phyloP scores from a whole-genome alignment of 30 jellyfish, hydroid and myxozoan genomes.

The Aurelia sp. region DNA sequence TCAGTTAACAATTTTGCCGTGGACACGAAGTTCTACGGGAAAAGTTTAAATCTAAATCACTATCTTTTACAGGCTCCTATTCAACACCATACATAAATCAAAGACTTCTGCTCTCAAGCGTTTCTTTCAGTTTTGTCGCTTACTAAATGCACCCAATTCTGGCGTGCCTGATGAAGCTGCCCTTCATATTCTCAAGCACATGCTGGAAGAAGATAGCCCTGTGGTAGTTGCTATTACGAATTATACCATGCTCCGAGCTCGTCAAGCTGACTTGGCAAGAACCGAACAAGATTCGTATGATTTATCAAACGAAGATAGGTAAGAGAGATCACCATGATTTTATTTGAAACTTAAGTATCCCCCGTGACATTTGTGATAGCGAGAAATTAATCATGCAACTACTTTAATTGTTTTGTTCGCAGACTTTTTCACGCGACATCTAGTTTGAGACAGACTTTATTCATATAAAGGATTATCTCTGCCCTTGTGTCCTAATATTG shows the following conservation, averaged over 20 bases:
- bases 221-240: constrained; percentile 2
- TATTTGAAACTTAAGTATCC: no score
- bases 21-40: no score
- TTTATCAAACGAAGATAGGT: constrained; percentile 59
- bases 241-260: constrained; percentile 31
- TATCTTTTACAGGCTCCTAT: not conserved
- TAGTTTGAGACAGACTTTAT: no score
- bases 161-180: not conserved
- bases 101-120: not conserved
- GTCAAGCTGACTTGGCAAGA: constrained; percentile 28
- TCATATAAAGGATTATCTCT: no score
- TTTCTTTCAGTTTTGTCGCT: constrained; percentile 24
- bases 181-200: not conserved
- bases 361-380: no score
- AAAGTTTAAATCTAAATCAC: no score
- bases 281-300: constrained; percentile 41
- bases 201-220: constrained; percentile 14
- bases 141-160: constrained; percentile 10
- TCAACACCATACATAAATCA: not conserved
- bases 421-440: no score
- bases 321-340: not conserved
- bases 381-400: no score
- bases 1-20: no score
- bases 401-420: no score
- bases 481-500: no score